phyloP scores from a whole-genome alignment of 2,797 vertebrate species.

The Valencia hispanica region DNA sequence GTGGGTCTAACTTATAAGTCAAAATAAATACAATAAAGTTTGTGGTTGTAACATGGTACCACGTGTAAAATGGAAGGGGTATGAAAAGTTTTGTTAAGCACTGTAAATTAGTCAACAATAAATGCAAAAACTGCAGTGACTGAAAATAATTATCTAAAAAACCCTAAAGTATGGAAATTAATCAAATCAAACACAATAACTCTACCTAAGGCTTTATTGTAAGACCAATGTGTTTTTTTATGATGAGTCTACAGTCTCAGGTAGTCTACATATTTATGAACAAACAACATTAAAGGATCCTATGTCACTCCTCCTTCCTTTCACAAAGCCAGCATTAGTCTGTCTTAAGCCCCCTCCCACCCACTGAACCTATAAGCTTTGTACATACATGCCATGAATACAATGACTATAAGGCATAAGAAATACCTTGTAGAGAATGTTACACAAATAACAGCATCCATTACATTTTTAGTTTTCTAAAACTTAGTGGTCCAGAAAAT shows the following conservation, averaged over 20 bases:
- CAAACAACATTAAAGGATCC: neutral
- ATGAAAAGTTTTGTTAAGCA: neutral
- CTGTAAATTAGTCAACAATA: neutral
- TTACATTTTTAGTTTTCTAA: neutral
- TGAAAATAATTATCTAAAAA: too few relatives aligned
- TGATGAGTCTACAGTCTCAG: neutral
- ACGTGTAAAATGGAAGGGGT: neutral
- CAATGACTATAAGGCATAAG: neutral
- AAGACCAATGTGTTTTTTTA: neutral
- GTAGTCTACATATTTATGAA: constrained; percentile 4
- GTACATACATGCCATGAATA: neutral
- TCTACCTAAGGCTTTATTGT: neutral
- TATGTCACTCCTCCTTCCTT: neutral
- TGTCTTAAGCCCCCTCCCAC: neutral
- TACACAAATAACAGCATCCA: neutral
- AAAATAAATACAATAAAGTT: neutral
- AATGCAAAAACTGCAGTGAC: neutral
- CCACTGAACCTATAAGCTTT: neutral
- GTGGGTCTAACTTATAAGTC: neutral
- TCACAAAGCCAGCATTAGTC: constrained; percentile 2
- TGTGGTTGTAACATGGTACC: neutral
- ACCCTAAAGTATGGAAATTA: neutral
- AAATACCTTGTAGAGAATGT: neutral
- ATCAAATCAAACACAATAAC: neutral
- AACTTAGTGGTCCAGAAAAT: neutral